Base-by-base conservation (phyloP, 2,888 invertebrate species). In the Orthosia incerta region DNA sequence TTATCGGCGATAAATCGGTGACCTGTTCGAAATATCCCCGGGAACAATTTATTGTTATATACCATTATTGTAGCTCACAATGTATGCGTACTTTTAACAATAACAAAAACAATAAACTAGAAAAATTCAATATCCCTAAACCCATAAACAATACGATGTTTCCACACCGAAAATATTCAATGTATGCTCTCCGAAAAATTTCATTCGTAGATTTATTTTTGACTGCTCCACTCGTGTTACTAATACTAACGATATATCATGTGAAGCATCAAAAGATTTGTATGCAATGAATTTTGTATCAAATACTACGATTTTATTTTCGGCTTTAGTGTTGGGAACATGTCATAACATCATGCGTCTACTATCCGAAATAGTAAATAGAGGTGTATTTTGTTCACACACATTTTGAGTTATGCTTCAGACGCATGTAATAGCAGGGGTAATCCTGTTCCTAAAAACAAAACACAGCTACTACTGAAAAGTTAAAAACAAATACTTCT, bases 211-310 rank as follows among this genome's bases (percentile, higher is more conserved):
- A 69, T 82, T 82, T 75, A 80, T 85, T 79, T 84, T 76, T 76
- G 80, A 74, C 57, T 73, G 60, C 13, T 76, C 57, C 71, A 57
- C 15, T 76, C 53, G 68, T 85, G 74, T 79, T 82, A 56, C 68
- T 68, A 71, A 59, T 82, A 56, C 68, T 68, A 69, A 59, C 75
- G 31, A 76, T 86, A 69, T 51, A 74, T 80, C 80, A 77, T 50
- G 9, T 39, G 2, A 46, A 57, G 48, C 60, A 70, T 72, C 69
- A 76, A 79, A 76, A 72, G 45, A 64, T 62, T 68, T 75, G 56
- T 70, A 51, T 16, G 50, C 65, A 76, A 82, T 86, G 60, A 55
- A 76, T 85, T 87, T 74, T 59, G 23, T 62, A 74, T 83, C 69
- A 74, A 61, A 76, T 26, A 45, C 18, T 65, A 12, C n/a, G 3